Percentiles rank a stretch among this genome's conserved stretches.
Conservation (phyloP, 2,888 invertebrate species). For the Eristalis tenax region DNA sequence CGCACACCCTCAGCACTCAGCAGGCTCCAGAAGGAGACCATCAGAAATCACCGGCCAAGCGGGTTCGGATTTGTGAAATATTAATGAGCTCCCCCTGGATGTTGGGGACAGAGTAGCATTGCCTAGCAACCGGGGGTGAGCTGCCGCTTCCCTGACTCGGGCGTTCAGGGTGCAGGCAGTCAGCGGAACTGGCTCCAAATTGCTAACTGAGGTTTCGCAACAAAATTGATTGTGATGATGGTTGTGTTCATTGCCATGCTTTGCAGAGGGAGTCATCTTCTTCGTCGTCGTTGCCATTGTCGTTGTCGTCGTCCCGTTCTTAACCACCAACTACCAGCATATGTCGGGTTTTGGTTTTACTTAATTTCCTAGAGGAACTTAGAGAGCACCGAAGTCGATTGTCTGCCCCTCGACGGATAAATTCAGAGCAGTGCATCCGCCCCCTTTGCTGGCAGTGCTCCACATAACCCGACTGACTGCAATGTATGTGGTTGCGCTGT, state of each 20-base stretch:
- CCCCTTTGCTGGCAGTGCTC: no score
- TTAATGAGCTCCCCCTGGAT: conserved; percentile 52
- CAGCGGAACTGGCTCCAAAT: conserved; percentile 63
- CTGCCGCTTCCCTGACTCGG: background rate
- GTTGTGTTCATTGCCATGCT: conserved; percentile 9
- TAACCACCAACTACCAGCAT: conserved; percentile 33
- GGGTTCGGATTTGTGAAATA: conserved; percentile 58
- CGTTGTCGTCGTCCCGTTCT: background rate
- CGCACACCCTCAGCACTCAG: background rate
- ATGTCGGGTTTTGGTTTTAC: conserved; percentile 61
- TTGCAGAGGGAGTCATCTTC: background rate
- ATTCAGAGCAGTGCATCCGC: background rate
- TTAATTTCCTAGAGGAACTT: conserved; percentile 66
- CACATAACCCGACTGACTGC: background rate
- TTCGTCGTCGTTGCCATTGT: no score
- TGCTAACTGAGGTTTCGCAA: conserved; percentile 68
- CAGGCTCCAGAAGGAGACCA: background rate
- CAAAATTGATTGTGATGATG: conserved; percentile 71
- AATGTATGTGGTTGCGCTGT: conserved; percentile 14
- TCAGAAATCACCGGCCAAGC: conserved; percentile 41
- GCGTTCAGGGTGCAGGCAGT: conserved; percentile 25
- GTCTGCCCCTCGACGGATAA: conserved; percentile 30
- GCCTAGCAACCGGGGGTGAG: conserved; percentile 37
- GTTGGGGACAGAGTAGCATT: conserved; percentile 27
- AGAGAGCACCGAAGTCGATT: conserved; percentile 37